Percentiles rank a stretch among this genome's conserved stretches.
These are phyloP conservation scores for Hemicrepidius hirtus DNA, from an alignment of 2,888 invertebrate species.

Conservation along the genomic window DNA sequence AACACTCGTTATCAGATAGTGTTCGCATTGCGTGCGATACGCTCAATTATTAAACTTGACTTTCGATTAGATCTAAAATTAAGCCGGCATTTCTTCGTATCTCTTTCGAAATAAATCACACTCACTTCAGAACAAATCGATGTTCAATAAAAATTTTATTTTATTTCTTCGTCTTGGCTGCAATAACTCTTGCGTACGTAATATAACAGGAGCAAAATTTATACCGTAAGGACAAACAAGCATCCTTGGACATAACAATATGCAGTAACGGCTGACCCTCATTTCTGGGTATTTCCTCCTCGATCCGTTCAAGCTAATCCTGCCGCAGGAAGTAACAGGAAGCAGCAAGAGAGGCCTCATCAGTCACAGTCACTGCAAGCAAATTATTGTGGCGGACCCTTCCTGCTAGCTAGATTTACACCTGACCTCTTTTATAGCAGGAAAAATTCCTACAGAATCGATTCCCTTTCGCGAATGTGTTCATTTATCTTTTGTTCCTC, in stretches of 20 bases:
- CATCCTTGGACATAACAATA: slow-evolving; percentile 35
- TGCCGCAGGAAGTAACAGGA: slow-evolving; percentile 59
- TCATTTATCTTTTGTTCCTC: slow-evolving; percentile 45
- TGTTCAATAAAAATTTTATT: slow-evolving; percentile 23
- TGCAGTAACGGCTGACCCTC: slow-evolving; percentile 49
- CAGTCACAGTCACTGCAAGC: slow-evolving; percentile 65
- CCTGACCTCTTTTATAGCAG: slow-evolving; percentile 61
- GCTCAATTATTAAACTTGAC: slow-evolving; percentile 46
- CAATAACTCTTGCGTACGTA: slow-evolving; percentile 30
- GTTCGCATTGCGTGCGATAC: slow-evolving; percentile 48
- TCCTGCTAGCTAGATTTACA: slow-evolving; percentile 64
- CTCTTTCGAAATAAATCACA: slow-evolving; percentile 40
- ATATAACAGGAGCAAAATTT: slow-evolving; percentile 32
- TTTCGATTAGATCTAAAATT: slow-evolving; percentile 42
- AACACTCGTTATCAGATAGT: slow-evolving; percentile 45
- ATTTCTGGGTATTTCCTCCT: slow-evolving; percentile 59
- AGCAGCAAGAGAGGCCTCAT: slow-evolving; percentile 62
- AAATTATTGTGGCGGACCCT: slow-evolving; percentile 66
- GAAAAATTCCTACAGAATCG: slow-evolving; percentile 54
- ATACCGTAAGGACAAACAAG: slow-evolving; percentile 20
- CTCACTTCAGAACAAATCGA: slow-evolving; percentile 4
- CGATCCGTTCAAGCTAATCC: slow-evolving; percentile 57
- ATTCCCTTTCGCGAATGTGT: slow-evolving; percentile 48
- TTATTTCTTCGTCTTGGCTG: slow-evolving; percentile 22
- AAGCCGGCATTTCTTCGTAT: slow-evolving; percentile 28